Evolutionary conservation across 2,797 vertebrate genomes (phyloP).

Genomic region (Rhinoraja longicauda): DNA sequence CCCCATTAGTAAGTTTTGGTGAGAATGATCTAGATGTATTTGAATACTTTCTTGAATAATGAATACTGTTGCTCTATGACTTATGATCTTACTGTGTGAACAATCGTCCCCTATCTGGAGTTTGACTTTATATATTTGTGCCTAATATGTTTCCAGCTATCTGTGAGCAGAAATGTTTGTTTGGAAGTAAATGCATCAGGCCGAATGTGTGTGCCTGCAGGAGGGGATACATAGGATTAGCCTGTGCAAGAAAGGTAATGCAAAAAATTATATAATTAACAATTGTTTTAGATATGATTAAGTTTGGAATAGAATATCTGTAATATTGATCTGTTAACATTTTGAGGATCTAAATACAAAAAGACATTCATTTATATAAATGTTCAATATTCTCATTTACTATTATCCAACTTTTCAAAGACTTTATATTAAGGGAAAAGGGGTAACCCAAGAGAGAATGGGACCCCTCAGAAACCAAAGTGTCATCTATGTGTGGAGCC

Average conservation of each 20-base stretch:
- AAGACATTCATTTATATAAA: not conserved
- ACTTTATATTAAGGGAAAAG: not conserved
- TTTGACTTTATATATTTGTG: not conserved
- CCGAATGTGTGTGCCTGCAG: conserved; percentile 63
- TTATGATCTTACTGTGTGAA: not conserved
- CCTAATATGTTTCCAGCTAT: conserved; percentile 48
- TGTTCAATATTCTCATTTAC: not conserved
- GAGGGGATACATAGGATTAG: conserved; percentile 49
- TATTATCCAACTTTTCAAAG: not conserved
- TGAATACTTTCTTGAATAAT: not conserved
- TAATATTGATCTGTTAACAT: not conserved
- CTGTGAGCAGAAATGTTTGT: conserved; percentile 59
- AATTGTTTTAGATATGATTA: not conserved
- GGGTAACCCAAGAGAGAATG: no score
- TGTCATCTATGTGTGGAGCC: no score
- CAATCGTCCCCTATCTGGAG: not conserved
- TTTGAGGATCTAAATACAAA: not conserved
- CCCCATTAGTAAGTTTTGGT: not conserved
- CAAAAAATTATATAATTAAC: not conserved
- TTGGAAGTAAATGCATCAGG: conserved; percentile 55
- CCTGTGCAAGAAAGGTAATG: conserved; percentile 56
- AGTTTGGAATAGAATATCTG: not conserved
- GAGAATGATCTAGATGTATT: not conserved
- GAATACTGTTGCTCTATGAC: not conserved
- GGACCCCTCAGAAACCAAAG: no score